Percentiles rank a stretch among this genome's conserved stretches.
phyloP scores from a whole-genome alignment of 2,113 vertebrate species.

The Leptodactylus fuscus region DNA sequence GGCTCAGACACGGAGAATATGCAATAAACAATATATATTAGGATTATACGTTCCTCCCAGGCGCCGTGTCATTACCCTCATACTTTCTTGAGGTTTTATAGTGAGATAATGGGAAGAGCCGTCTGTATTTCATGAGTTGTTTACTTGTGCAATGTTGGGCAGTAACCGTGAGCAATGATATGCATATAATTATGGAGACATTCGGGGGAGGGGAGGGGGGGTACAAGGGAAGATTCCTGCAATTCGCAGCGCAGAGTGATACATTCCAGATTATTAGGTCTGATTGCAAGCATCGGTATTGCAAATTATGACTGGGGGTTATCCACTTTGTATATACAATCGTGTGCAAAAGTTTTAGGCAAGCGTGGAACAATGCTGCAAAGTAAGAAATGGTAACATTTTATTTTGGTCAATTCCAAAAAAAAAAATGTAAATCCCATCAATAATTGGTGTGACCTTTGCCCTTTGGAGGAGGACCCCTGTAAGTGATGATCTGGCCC shows the following conservation, averaged over 20 bases:
- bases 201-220: too few species aligned
- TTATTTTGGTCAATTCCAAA: too few species aligned
- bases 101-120: background rate
- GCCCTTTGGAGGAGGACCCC: too few species aligned
- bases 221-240: background rate
- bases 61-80: background rate
- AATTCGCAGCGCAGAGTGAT: background rate
- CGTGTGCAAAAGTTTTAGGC: too few species aligned
- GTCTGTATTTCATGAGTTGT: background rate
- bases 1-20: background rate
- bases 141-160: background rate
- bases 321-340: too few species aligned
- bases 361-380: too few species aligned
- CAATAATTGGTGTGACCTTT: too few species aligned
- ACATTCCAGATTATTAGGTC: background rate
- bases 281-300: background rate
- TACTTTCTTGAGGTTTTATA: conserved; percentile 1
- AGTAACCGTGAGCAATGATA: background rate
- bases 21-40: conserved; percentile 17
- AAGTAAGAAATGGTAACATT: too few species aligned
- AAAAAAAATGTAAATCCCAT: too few species aligned
- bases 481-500: too few species aligned
- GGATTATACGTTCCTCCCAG: background rate
- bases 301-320: too few species aligned
- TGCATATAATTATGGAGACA: background rate